Conservation (phyloP, 2,113 vertebrate species). For the Kobus ellipsiprymnus region DNA sequence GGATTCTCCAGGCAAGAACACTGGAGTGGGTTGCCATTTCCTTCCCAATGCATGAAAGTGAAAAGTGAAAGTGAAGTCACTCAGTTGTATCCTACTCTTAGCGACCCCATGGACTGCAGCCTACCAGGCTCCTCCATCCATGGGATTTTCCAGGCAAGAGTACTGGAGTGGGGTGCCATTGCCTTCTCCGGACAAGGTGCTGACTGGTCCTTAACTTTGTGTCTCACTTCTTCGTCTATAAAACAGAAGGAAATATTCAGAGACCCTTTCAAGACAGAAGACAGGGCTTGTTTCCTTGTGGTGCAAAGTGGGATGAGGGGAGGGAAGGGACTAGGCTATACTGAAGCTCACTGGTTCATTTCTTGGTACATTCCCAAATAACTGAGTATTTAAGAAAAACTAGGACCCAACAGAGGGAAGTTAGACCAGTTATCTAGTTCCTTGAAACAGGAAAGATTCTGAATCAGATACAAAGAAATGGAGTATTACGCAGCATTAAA, state of each 20-base stretch:
- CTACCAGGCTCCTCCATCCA: too few species aligned
- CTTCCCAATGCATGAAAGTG: too few species aligned
- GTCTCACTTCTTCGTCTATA: not conserved
- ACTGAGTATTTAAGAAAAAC: rapidly evolving
- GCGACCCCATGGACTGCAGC: too few species aligned
- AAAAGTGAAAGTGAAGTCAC: too few species aligned
- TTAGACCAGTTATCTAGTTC: not conserved
- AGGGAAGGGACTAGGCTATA: not conserved
- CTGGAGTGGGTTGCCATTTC: too few species aligned
- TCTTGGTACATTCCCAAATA: rapidly evolving
- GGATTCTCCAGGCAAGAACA: too few species aligned
- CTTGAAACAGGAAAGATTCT: not conserved
- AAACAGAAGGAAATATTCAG: not conserved
- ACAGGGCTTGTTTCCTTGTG: not conserved
- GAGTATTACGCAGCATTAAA: not conserved
- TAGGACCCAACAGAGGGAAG: not conserved
- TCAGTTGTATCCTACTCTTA: too few species aligned
- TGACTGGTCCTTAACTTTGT: not conserved
- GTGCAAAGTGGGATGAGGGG: too few species aligned
- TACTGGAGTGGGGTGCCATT: too few species aligned
- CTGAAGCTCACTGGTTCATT: not conserved
- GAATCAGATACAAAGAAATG: not conserved
- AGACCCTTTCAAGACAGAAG: not conserved
- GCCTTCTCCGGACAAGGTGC: too few species aligned
- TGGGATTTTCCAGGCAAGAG: too few species aligned